A percentile compares a stretch with the other conserved stretches of the same genome.
Evolutionary conservation across 2,888 invertebrate species (phyloP).

Genomic region (Hirudinaria manillensis): DNA sequence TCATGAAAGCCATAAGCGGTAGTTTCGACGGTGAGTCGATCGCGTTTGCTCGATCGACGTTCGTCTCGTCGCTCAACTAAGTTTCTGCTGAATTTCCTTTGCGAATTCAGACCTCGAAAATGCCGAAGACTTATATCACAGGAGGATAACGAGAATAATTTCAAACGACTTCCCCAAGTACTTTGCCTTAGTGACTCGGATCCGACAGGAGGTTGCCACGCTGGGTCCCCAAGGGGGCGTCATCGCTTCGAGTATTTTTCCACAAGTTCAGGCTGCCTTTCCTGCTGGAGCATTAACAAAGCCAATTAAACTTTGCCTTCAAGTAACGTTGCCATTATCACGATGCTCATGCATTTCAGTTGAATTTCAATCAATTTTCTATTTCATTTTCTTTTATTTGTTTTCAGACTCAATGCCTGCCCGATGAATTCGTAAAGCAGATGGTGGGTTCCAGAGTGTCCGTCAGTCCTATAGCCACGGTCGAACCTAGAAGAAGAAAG

Average conservation of each 20-base stretch:
- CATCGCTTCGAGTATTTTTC: constrained; percentile 95
- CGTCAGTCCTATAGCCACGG: constrained; percentile 96
- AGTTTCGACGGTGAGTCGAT: constrained; percentile 55
- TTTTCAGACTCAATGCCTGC: constrained; percentile 89
- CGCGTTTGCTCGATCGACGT: not conserved
- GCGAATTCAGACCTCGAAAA: constrained; percentile 59
- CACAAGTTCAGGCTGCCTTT: constrained; percentile 98
- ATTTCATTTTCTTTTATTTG: too few relatives aligned
- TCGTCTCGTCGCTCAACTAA: too few relatives aligned
- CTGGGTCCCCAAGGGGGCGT: constrained; percentile 98
- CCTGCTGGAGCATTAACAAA: constrained; percentile 97
- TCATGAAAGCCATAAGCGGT: constrained; percentile 84
- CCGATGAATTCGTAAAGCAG: constrained; percentile 90
- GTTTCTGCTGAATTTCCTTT: not conserved
- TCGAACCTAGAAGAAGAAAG: constrained; percentile 93
- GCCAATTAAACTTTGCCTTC: constrained; percentile 96
- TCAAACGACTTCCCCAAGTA: constrained; percentile 98
- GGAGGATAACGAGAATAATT: constrained; percentile 86
- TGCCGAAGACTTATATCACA: constrained; percentile 71
- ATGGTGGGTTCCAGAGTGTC: constrained; percentile 94
- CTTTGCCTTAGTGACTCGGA: constrained; percentile 76
- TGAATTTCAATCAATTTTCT: too few relatives aligned
- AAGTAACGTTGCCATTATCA: constrained; percentile 66
- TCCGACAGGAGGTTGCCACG: constrained; percentile 87
- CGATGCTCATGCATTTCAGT: not conserved